phyloP scores from a whole-genome alignment of 2,888 invertebrate genomes.

The Aspidiotus destructor region DNA sequence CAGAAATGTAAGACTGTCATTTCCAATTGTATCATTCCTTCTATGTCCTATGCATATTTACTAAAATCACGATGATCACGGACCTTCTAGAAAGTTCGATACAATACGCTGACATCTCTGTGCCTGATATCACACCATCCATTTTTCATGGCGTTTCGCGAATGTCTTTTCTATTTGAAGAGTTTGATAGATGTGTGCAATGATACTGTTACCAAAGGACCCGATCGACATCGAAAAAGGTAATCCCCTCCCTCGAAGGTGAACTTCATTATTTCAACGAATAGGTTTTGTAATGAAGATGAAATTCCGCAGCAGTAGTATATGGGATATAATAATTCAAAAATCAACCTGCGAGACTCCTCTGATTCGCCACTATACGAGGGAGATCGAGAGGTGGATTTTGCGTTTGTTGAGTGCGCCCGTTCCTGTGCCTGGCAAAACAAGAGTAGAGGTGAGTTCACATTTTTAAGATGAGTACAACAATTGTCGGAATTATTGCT shows the following conservation, averaged over 20 bases:
- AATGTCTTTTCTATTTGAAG: constrained; percentile 91
- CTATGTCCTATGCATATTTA: not conserved
- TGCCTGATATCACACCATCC: constrained; percentile 98
- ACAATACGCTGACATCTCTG: constrained; percentile 71
- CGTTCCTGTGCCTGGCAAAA: constrained; percentile 95
- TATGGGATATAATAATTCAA: constrained; percentile 91
- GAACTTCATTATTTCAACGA: not conserved
- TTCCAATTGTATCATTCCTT: not conserved
- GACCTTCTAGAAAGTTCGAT: constrained; percentile 17
- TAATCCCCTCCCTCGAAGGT: constrained; percentile 49
- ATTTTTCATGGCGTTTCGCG: constrained; percentile 96
- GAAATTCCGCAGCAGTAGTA: constrained; percentile 67
- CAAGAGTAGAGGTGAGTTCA: constrained; percentile 52
- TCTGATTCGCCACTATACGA: constrained; percentile 87
- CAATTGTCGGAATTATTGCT: not conserved
- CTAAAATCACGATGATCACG: not conserved
- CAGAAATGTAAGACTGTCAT: constrained; percentile 8
- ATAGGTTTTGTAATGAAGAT: not conserved
- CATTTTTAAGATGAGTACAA: not conserved
- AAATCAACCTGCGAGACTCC: constrained; percentile 64
- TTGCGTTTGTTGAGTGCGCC: constrained; percentile 89
- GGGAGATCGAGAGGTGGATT: constrained; percentile 99
- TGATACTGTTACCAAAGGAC: constrained; percentile 46
- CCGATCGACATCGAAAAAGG: constrained; percentile 23
- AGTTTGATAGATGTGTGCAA: constrained; percentile 96